These are phyloP conservation scores for Enteromius afrohamiltoni DNA, from an alignment of 2,797 vertebrate species.

Conservation along the genomic window DNA sequence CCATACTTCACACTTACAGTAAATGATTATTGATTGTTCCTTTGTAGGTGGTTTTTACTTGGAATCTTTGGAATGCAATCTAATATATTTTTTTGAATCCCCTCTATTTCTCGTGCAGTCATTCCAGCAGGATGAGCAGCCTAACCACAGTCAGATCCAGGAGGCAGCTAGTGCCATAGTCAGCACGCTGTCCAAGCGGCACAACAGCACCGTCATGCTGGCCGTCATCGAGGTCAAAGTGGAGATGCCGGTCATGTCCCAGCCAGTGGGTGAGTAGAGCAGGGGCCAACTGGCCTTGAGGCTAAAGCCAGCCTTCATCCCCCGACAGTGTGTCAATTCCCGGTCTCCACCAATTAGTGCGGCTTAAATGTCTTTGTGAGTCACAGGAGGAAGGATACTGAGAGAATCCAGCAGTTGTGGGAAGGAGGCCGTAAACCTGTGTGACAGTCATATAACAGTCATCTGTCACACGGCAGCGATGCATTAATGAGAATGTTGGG, in stretches of 20 bases:
- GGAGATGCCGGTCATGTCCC: slow-evolving; percentile 83
- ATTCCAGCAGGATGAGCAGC: slow-evolving; percentile 85
- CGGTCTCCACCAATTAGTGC: slow-evolving; percentile 22
- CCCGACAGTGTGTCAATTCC: slow-evolving; percentile 1
- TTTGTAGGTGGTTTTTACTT: neutral
- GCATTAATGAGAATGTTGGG: neutral
- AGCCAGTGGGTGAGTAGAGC: slow-evolving; percentile 77
- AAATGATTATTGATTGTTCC: neutral
- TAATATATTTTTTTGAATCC: neutral
- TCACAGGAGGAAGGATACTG: slow-evolving; percentile 36
- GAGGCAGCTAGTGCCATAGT: slow-evolving; percentile 87
- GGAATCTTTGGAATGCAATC: neutral
- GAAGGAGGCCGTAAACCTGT: slow-evolving; percentile 40
- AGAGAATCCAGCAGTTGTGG: slow-evolving; percentile 32
- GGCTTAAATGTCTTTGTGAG: slow-evolving; percentile 18
- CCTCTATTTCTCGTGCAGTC: slow-evolving; percentile 75
- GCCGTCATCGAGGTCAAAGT: slow-evolving; percentile 95
- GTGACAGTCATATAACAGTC: slow-evolving; percentile 35
- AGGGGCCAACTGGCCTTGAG: slow-evolving; percentile 16
- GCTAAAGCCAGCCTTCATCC: slow-evolving; percentile 15
- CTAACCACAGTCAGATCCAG: slow-evolving; percentile 88
- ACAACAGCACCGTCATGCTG: slow-evolving; percentile 91
- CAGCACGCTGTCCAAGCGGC: slow-evolving; percentile 86
- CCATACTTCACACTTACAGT: neutral
- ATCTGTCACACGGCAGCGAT: neutral